Percentiles rank a stretch among this genome's conserved stretches.
These are phyloP conservation scores for Plagiodera versicolora DNA, from an alignment of 2,888 invertebrate species.

Conservation along the genomic window DNA sequence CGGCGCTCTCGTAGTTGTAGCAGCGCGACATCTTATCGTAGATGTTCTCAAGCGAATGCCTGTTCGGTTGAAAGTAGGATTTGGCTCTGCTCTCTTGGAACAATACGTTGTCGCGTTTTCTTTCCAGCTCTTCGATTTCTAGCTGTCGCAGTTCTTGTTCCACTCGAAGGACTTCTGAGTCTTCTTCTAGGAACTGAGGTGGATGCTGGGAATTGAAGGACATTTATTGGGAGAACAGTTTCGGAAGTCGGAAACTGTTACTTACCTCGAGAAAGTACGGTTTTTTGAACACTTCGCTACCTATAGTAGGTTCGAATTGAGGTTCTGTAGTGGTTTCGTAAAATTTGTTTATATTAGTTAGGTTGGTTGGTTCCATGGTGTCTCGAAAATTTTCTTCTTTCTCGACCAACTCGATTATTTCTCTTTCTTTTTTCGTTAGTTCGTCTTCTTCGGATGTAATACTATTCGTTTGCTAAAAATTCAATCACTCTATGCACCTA, in stretches of 20 bases:
- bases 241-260: neutral
- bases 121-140: conserved; percentile 75
- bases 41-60: conserved; percentile 52
- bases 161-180: conserved; percentile 66
- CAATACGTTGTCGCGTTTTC: conserved; percentile 72
- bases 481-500: too few relatives aligned
- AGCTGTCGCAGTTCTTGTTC: conserved; percentile 76
- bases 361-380: conserved; percentile 40
- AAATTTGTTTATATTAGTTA: conserved; percentile 5
- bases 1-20: conserved; percentile 35
- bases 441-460: conserved; percentile 81
- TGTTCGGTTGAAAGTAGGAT: conserved; percentile 44
- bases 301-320: conserved; percentile 39
- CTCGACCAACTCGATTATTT: conserved; percentile 67
- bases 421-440: conserved; percentile 65
- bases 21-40: conserved; percentile 44
- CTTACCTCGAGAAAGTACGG: conserved; percentile 46
- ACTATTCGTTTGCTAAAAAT: conserved; percentile 61
- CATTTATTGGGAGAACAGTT: conserved; percentile 2
- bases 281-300: conserved; percentile 44
- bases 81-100: conserved; percentile 65
- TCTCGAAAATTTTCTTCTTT: conserved; percentile 64
- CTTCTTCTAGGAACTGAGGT: conserved; percentile 46
- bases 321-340: conserved; percentile 23
- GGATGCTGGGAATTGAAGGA: conserved; percentile 31